A percentile compares a stretch with the other conserved stretches of the same genome.
Evolutionary conservation across 2,113 vertebrate genomes (phyloP).

Genomic region (Copsychus sechellarum): DNA sequence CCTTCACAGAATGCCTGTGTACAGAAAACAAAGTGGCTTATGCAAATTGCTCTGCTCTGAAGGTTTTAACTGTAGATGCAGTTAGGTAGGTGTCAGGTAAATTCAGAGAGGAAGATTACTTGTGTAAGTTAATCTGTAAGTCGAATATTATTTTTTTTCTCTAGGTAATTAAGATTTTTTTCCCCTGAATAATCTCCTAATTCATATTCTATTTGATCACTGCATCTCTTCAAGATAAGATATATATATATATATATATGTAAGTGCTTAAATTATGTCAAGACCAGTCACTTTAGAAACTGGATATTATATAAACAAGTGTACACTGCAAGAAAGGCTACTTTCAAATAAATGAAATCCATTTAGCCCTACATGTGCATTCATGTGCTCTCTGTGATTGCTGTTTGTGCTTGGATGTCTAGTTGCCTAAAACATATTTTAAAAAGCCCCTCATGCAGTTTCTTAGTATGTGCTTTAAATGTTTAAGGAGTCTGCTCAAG

Average conservation of each 20-base stretch:
- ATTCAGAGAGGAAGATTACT: not conserved
- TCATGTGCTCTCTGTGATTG: not conserved
- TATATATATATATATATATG: not conserved
- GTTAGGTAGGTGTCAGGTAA: not conserved
- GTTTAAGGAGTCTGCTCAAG: not conserved
- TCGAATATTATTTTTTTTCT: not conserved
- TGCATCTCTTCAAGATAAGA: not conserved
- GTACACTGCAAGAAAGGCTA: not conserved
- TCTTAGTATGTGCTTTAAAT: not conserved
- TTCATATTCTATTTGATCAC: not conserved
- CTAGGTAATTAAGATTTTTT: not conserved
- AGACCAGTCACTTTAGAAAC: not conserved
- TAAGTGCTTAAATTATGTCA: not conserved
- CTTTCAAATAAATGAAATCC: not conserved
- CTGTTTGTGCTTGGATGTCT: not conserved
- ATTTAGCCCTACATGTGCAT: not conserved
- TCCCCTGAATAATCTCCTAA: not conserved
- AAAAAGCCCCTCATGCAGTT: not conserved
- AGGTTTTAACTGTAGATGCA: not conserved
- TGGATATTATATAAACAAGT: not conserved
- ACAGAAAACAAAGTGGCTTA: not conserved
- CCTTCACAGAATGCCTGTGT: not conserved
- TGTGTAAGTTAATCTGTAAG: not conserved
- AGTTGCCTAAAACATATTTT: not conserved
- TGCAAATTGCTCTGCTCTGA: not conserved